These are phyloP conservation scores for Neocrepidodera transversa DNA, from an alignment of 2,888 invertebrate genomes.

Conservation along the genomic window DNA sequence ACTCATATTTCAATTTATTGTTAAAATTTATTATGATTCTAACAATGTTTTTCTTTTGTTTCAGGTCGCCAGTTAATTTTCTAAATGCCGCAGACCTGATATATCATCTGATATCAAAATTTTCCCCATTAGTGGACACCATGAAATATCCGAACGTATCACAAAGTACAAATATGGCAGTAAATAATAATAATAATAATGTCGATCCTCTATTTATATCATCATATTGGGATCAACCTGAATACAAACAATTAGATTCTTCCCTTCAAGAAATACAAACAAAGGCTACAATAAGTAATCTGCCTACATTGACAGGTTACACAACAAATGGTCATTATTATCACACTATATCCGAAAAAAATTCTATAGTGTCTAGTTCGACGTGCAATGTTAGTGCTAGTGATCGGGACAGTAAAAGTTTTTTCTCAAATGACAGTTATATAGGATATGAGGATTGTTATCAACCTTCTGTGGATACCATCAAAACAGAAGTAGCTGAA, in stretches of 20 bases:
- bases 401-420: conserved; percentile 56
- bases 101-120: neutral
- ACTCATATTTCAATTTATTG: no score
- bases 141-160: conserved; percentile 61
- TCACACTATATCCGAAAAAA: conserved; percentile 80
- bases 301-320: conserved; percentile 87
- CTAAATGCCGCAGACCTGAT: neutral
- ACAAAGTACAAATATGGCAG: conserved; percentile 57
- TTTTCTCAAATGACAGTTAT: conserved; percentile 64
- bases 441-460: conserved; percentile 65
- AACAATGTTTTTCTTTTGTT: neutral
- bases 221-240: conserved; percentile 68
- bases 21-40: no score
- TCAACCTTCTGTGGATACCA: conserved; percentile 60
- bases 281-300: conserved; percentile 67
- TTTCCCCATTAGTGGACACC: conserved; percentile 52
- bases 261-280: conserved; percentile 60
- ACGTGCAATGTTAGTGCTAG: conserved; percentile 67
- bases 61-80: neutral
- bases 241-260: conserved; percentile 65
- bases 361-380: conserved; percentile 77
- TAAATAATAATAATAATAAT: conserved; percentile 61
- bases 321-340: conserved; percentile 88
- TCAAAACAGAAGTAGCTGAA: conserved; percentile 65
- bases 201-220: conserved; percentile 77